Conservation (phyloP, 2,797 vertebrate species). For the Serranus cabrilla region DNA sequence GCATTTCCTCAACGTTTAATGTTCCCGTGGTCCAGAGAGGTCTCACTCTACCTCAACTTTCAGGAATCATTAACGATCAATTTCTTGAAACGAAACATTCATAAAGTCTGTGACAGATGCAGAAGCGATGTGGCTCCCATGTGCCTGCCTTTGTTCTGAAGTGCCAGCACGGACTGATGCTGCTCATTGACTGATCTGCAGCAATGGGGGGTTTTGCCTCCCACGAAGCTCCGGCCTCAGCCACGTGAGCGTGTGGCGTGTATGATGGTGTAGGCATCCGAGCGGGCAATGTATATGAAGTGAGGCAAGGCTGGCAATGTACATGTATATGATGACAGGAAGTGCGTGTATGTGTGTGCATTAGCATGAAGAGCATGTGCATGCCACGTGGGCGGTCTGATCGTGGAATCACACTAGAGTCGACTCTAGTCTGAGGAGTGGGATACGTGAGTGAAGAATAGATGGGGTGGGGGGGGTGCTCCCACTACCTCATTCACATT, state of each 20-base stretch:
- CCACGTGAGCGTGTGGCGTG: constrained; percentile 46
- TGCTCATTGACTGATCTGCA: constrained; percentile 69
- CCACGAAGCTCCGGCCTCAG: constrained; percentile 4
- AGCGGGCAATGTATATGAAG: constrained; percentile 21
- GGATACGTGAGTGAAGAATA: constrained; percentile 28
- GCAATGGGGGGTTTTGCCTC: constrained; percentile 19
- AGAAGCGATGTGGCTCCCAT: constrained; percentile 28
- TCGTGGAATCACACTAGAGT: constrained; percentile 52
- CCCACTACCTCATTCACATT: constrained; percentile 75
- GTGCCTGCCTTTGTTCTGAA: constrained; percentile 36
- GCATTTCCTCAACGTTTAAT: background rate
- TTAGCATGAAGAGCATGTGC: constrained; percentile 54
- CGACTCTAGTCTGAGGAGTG: constrained; percentile 38
- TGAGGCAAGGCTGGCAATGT: constrained; percentile 1
- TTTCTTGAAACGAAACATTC: constrained; percentile 26
- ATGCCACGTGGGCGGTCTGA: constrained; percentile 59
- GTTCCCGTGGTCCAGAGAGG: background rate
- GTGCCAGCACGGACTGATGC: constrained; percentile 46
- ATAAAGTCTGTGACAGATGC: constrained; percentile 23
- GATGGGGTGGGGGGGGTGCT: constrained; percentile 40
- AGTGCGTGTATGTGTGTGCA: constrained; percentile 13
- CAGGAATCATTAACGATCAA: constrained; percentile 21
- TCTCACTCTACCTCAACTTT: constrained; percentile 17
- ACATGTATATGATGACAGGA: constrained; percentile 21
- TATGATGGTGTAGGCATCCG: constrained; percentile 37